Evolutionary conservation across 2,888 invertebrate species (phyloP), one percentile per base, ranked within the genome.

Genomic region (Mycalesis mineus): DNA sequence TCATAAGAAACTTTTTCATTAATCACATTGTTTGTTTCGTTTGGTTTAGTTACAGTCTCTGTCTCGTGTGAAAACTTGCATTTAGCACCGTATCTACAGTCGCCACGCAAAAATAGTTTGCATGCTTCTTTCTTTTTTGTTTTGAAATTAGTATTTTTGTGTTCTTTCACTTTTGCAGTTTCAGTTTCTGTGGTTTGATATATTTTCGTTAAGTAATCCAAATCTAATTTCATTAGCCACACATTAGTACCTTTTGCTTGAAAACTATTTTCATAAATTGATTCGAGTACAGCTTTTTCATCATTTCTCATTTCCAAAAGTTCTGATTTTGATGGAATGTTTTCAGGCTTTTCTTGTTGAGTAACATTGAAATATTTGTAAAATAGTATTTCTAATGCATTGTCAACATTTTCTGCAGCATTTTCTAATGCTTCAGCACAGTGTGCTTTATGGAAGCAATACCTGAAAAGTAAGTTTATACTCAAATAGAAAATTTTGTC

Each of bases 181-280:
- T 90, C 82, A 62, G 84, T 73, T 51, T 89, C 83, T 69, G 92
- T 91, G 22, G 87, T 91, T 68, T 90, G 84, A 65, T 91, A 91
- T 65, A 84, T 74, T 73, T 87, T 84, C 1, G 93, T 82, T 67
- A 95, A 75, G 75, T 94, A 94, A 67, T 94, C 92, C 57, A 95
- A 78, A 69, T 92, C 91, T 56, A 95, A 80, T 70, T 91, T 92
- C 0, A 96, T 82, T 62, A 88, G 91, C 96, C 96, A 96, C 14
- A 95, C 91, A 80, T 95, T 92, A 54, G 89, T 87, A 55, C 95
- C 93, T 74, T 93, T 94, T 61, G 93, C 93, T 68, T 86, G 89
- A 74, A 94, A 95, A 31, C 90, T 88, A 31, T 90, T 83, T 59
- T 94, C 95, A 69, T 95, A 96, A 63, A 96, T 96, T 13, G 95